Percentiles rank a stretch among this genome's conserved stretches.
Conservation (phyloP, 2,888 invertebrate species). For the Schrankia costaestrigalis region DNA sequence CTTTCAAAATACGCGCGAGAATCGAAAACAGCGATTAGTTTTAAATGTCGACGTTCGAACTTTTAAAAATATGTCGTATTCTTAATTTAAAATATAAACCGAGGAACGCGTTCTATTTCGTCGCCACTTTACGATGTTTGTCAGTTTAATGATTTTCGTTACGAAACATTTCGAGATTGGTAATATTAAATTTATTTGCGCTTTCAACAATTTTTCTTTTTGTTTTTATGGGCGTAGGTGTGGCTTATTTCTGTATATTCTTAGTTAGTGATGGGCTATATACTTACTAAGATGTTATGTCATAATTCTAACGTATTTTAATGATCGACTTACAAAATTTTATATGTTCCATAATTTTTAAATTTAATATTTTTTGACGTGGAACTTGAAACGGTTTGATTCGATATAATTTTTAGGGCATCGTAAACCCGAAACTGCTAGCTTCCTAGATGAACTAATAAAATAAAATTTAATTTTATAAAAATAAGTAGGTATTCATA, state of each 20-base stretch:
- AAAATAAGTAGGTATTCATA: conserved; percentile 3
- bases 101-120: conserved; percentile 73
- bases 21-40: conserved; percentile 81
- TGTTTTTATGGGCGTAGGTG: conserved; percentile 26
- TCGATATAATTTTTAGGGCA: conserved; percentile 8
- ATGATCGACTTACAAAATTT: conserved; percentile 27
- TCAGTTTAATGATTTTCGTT: conserved; percentile 68
- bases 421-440: conserved; percentile 5
- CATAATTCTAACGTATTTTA: conserved; percentile 27
- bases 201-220: conserved; percentile 44
- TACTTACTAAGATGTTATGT: conserved; percentile 28
- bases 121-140: conserved; percentile 74
- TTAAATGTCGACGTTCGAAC: conserved; percentile 75
- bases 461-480: background rate
- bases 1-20: conserved; percentile 72
- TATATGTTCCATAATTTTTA: conserved; percentile 18
- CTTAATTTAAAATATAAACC: conserved; percentile 75
- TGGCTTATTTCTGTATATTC: conserved; percentile 25
- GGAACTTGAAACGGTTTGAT: conserved; percentile 6
- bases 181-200: conserved; percentile 58
- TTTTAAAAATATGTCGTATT: conserved; percentile 79
- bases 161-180: conserved; percentile 57
- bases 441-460: background rate
- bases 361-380: conserved; percentile 14
- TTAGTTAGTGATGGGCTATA: conserved; percentile 27